phyloP scores from a whole-genome alignment of 1,140 invertebrate species.

The Doryteuthis pealeii region DNA sequence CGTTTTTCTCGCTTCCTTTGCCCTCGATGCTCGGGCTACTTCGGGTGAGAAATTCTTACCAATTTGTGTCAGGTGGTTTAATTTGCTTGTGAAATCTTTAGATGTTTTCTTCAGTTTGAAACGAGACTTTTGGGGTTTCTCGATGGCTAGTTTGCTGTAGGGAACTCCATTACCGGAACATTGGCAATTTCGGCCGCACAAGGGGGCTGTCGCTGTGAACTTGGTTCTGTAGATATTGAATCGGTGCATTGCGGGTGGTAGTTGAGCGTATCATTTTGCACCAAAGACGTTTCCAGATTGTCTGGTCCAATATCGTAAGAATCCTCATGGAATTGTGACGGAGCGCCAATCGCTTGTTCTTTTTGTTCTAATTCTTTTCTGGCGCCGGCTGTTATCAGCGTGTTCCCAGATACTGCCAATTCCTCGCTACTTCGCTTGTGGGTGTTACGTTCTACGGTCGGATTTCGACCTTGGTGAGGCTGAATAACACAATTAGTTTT shows the following conservation, averaged over 20 bases:
- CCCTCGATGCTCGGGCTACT: conserved; percentile 15
- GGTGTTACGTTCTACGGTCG: conserved; percentile 81
- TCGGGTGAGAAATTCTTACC: conserved; percentile 13
- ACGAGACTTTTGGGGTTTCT: conserved; percentile 30
- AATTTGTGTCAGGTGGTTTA: conserved; percentile 20
- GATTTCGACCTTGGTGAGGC: conserved; percentile 85
- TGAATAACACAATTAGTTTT: conserved; percentile 64
- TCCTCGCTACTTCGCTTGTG: conserved; percentile 64
- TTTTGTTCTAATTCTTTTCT: conserved; percentile 20
- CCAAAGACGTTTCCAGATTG: conserved; percentile 55
- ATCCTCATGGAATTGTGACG: conserved; percentile 24
- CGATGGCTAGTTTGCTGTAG: conserved; percentile 6
- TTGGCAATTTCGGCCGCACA: conserved; percentile 65
- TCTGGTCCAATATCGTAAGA: conserved; percentile 60
- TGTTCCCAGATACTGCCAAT: conserved; percentile 65
- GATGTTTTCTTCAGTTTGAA: conserved; percentile 38
- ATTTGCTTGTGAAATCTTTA: conserved; percentile 35
- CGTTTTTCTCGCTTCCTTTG: neutral
- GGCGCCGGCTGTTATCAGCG: conserved; percentile 66
- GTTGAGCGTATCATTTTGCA: conserved; percentile 62
- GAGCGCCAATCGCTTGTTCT: conserved; percentile 23
- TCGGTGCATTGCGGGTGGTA: conserved; percentile 63
- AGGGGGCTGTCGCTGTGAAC: conserved; percentile 62
- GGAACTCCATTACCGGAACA: conserved; percentile 42
- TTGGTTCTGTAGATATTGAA: conserved; percentile 76